phyloP scores from a whole-genome alignment of 1,140 invertebrate genomes.

The Leptopilina clavipes region DNA sequence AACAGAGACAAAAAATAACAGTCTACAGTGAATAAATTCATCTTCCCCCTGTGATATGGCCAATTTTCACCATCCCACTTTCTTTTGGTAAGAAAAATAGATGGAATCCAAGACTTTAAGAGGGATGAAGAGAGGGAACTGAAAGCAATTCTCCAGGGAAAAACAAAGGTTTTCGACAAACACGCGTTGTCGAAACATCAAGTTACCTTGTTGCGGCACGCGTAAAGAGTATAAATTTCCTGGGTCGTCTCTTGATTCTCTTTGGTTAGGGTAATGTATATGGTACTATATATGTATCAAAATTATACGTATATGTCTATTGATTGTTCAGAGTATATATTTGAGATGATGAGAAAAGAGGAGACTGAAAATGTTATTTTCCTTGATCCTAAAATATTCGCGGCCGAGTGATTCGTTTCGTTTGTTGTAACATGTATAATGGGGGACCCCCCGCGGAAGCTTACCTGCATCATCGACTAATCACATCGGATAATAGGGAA shows the following conservation, averaged over 20 bases:
- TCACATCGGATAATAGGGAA: constrained; percentile 74
- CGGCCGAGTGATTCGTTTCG: constrained; percentile 57
- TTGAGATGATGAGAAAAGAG: constrained; percentile 34
- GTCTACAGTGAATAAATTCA: too few relatives aligned
- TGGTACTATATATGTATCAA: too few relatives aligned
- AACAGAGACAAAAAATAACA: too few relatives aligned
- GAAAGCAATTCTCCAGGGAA: constrained; percentile 15
- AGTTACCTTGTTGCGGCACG: constrained; percentile 51
- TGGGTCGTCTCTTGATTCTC: constrained; percentile 10
- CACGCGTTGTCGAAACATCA: constrained; percentile 30
- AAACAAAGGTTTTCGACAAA: constrained; percentile 28
- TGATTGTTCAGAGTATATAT: too few relatives aligned
- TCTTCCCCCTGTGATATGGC: background rate
- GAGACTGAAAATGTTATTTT: constrained; percentile 35
- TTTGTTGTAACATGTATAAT: constrained; percentile 61
- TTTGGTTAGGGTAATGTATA: background rate
- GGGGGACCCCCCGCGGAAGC: constrained; percentile 72
- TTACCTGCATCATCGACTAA: constrained; percentile 76
- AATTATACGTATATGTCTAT: background rate
- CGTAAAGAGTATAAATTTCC: constrained; percentile 66
- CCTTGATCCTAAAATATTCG: constrained; percentile 50
- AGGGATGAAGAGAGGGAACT: too few relatives aligned
- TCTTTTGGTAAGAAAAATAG: background rate
- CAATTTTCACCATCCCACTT: constrained; percentile 9
- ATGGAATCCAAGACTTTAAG: too few relatives aligned